Base-by-base conservation (phyloP, 2,888 invertebrate genomes). In the Conus canariensis region DNA sequence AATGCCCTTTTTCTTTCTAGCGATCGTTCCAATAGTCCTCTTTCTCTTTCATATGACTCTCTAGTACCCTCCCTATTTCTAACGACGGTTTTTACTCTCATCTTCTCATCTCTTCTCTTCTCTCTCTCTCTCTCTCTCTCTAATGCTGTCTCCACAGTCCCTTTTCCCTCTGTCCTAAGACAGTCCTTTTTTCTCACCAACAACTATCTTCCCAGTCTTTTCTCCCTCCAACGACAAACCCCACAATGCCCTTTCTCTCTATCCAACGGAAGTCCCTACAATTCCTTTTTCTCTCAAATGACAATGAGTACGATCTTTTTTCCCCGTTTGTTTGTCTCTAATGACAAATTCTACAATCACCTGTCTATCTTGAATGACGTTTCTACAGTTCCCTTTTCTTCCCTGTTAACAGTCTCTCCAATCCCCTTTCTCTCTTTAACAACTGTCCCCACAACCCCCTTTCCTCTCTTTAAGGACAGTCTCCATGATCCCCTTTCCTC, bases 121-220 rank as follows among this genome's bases (percentile, higher is more conserved):
- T 74, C 74, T 74, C 74, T 74, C 74, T 74, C 74, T 74, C 74
- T n/a, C 74, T 74, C 74, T 74, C 74, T 74, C 74, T 74, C 74
- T 74, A n/a, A 22, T n/a, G 22, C 74, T 74, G 10, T 25, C 74
- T 22, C n/a, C 8, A 70, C 70, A 2, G 8, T 22, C 22, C 22
- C n/a, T 8, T 70, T 2, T 22, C 22, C 19, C 70, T 70, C 70
- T 70, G 45, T 45, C 45, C n/a, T 74, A 22, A n/a, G 10, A 10
- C 74, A n/a, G 10, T 25, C 74, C 22, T 22, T 70, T 22, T 70
- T 19, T 70, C n/a, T 70, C 70, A 0, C 70, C 12, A 14, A 19
- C 22, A 22, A 1, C 19, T 5, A 0, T 22, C n/a, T 22, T 70
- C 70, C 8, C 70, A 19, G 3, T 22, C 70, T 70, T 19, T 22